Evolutionary conservation across 1,140 invertebrate species (phyloP), one percentile per base, ranked within the genome.

Genomic region (Conus betulinus): DNA sequence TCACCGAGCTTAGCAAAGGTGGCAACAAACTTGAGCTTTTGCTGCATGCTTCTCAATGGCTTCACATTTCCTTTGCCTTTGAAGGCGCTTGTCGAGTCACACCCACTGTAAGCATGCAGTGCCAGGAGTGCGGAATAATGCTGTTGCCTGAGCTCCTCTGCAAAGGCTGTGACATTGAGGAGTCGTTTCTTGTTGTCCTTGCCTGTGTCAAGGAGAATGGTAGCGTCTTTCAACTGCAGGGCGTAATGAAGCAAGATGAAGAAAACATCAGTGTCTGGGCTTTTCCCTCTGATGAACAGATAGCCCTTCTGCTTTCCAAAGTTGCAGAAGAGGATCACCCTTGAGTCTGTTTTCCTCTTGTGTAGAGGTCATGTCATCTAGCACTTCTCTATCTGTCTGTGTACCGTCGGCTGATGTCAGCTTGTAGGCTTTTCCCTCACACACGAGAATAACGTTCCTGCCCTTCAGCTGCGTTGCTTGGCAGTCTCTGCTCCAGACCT

Each of bases 241-340:
- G 71, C 79, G 86, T 90, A 90, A 83, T 89, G 85, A 17, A 91
- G 79, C 25, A 90, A n/a, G 17, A 91, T 88, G 55, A 87, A 91
- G 78, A 91, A 91, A 63, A 90, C 85, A 25, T 91, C 87, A 57
- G 82, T 88, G 71, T 91, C 90, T 85, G 90, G 89, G 63, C 53
- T 88, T 53, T 55, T 79, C 23, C 83, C 67, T 83, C 81, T 27
- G 15, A 87, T 55, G 76, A 23, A 81, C 10, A 82, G 27, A 20
- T 85, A 89, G 11, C 85, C 78, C 67, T 89, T 51, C 60, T 76
- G 55, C 39, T 85, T 88, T 7, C 20, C 86, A 85, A 83, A 89
- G 39, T 20, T 55, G 52, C 53, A 57, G 79, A 86, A 91, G 8
- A 89, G 85, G 23, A 91, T 67, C 6, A 88, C 87, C 52, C 88